Conservation (phyloP, 1,140 invertebrate species). For the Zeugodacus cucurbitae region DNA sequence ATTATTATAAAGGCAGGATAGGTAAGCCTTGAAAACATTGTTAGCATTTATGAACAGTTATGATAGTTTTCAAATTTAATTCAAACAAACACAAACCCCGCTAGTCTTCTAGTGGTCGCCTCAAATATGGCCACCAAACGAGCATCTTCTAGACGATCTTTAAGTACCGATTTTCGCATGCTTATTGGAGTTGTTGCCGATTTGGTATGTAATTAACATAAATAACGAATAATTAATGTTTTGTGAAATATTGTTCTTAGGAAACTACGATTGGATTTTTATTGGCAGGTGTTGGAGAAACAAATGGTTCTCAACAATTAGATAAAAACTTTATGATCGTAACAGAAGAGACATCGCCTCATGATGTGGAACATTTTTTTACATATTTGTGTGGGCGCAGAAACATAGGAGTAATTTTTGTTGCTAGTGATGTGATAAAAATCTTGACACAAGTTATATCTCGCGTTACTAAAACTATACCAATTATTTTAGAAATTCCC, state of each 20-base stretch:
- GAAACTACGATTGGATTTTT: conserved; percentile 12
- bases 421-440: not conserved
- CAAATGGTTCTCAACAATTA: not conserved
- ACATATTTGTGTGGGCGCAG: not conserved
- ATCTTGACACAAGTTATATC: not conserved
- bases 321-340: conserved; percentile 19
- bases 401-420: conserved; percentile 13
- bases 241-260: not conserved
- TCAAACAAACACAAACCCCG: too few relatives aligned
- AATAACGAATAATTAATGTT: not conserved
- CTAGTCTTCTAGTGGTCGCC: not conserved
- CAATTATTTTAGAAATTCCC: conserved; percentile 29
- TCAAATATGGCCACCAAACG: not conserved
- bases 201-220: not conserved
- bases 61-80: too few relatives aligned
- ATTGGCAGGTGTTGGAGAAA: not conserved
- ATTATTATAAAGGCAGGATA: too few relatives aligned
- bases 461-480: not conserved
- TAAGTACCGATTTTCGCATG: not conserved
- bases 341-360: not conserved
- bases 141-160: not conserved
- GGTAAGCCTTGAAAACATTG: too few relatives aligned
- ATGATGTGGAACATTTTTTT: not conserved
- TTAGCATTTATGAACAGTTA: too few relatives aligned
- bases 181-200: not conserved